Base-by-base conservation (phyloP, 23 tunicate genomes). In the Ascidia mentula region DNA sequence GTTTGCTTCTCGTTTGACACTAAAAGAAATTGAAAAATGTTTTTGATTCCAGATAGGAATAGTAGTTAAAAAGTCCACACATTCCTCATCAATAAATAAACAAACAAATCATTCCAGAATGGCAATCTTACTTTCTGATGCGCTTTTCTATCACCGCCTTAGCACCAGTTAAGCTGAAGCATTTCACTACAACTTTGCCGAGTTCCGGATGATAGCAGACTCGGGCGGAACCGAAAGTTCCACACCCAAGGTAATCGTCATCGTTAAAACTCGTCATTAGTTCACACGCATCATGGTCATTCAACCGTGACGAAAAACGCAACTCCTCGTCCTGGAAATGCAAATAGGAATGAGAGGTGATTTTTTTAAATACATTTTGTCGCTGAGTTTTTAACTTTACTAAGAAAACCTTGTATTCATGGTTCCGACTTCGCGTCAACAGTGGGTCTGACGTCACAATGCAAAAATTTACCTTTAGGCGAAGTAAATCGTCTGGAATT, bases 1-100 rank as follows among this genome's bases (percentile, higher is more conserved):
- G 13, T 53, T 53, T 9, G 65, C 65, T 53, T 53, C 65, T 20
- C 65, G 65, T 53, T 53, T 53, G 65, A 53, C 65, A 9, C 65
- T 53, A 28, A 53, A 53, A 42, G 15, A 42, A 42, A 42, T 9
- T 15, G 15, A 15, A 42, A 42, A 42, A 9, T 42, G 53, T 42
- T 42, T 42, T 42, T 9, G 15, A 42, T 42, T 9, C 53, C 53
- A 15, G 53, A 42, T 9, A 42, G 53, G 53, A 42, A 42, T 42
- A 12, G 15, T 9, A 42, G 15, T 42, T 42, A 15, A 42, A 9
- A 42, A 15, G 53, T 15, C 53, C 15, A 42, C 12, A 42, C 15
- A 9, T 42, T 9, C 53, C 15, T 42, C 15, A 42, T 42, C 15
- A 9, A 42, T 42, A 42, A 9, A 15, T 9, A 42, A 42, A 42